Conservation (phyloP, 2,888 invertebrate species). For the Marasmarcha lunaedactyla region DNA sequence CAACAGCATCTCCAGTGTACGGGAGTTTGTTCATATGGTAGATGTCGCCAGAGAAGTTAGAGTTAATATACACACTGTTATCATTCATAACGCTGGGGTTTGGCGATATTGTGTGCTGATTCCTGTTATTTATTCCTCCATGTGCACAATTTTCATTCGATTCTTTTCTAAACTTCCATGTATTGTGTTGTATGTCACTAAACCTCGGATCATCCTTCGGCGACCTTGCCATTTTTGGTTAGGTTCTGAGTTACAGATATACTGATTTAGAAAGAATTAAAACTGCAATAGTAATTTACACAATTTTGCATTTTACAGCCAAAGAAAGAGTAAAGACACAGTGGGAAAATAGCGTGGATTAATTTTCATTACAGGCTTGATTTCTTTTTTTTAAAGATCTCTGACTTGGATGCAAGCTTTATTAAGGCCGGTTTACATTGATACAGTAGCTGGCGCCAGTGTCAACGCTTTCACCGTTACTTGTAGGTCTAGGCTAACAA, state of each 20-base stretch:
- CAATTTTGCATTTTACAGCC: background rate
- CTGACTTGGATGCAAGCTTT: too few relatives aligned
- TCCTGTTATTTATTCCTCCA: constrained; percentile 41
- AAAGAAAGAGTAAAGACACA: background rate
- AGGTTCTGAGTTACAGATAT: constrained; percentile 20
- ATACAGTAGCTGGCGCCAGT: too few relatives aligned
- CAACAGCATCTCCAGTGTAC: constrained; percentile 36
- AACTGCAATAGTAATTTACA: background rate
- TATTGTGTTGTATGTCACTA: constrained; percentile 51
- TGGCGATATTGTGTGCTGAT: constrained; percentile 32
- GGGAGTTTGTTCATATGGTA: constrained; percentile 43
- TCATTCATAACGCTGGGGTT: constrained; percentile 34
- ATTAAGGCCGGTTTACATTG: too few relatives aligned
- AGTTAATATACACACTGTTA: constrained; percentile 41
- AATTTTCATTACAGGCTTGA: constrained; percentile 1
- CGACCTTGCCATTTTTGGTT: constrained; percentile 67
- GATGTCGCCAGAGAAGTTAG: constrained; percentile 45
- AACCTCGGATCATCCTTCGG: constrained; percentile 60
- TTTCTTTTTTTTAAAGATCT: background rate
- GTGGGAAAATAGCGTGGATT: constrained; percentile 1
- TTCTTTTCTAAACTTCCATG: constrained; percentile 59
- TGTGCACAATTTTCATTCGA: constrained; percentile 44
- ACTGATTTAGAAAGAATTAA: background rate
- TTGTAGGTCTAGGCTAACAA: too few relatives aligned
- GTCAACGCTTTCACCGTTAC: too few relatives aligned